A percentile compares a stretch with the other conserved stretches of the same genome.
Evolutionary conservation across 1,140 invertebrate genomes (phyloP).

Genomic region (Luehdorfia chinensis): DNA sequence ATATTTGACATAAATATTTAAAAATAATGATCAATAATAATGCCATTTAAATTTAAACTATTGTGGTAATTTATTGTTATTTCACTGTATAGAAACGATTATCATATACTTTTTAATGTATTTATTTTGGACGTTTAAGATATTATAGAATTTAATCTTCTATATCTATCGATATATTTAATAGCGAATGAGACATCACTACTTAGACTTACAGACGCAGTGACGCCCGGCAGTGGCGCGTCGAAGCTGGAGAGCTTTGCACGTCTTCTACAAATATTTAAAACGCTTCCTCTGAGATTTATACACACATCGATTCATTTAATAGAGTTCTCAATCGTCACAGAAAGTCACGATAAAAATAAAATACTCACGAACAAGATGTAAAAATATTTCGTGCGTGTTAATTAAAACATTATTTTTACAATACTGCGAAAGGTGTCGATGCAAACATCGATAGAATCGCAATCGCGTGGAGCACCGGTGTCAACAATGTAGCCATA

Average conservation of each 20-base stretch:
- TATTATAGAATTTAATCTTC: too few species aligned
- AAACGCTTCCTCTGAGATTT: slow-evolving; percentile 4
- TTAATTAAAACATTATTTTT: slow-evolving; percentile 25
- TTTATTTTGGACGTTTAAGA: too few species aligned
- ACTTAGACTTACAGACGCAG: slow-evolving; percentile 55
- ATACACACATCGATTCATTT: neutral
- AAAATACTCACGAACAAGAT: slow-evolving; percentile 20
- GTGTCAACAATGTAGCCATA: slow-evolving; percentile 74
- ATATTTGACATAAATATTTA: too few species aligned
- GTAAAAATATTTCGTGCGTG: slow-evolving; percentile 16
- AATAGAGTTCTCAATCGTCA: slow-evolving; percentile 37
- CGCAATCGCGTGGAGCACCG: slow-evolving; percentile 48
- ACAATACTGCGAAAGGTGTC: too few species aligned
- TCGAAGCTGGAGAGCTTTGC: slow-evolving; percentile 24
- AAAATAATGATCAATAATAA: too few species aligned
- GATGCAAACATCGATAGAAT: slow-evolving; percentile 46
- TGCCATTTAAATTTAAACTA: too few species aligned
- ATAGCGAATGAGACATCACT: slow-evolving; percentile 22
- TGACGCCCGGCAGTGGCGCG: slow-evolving; percentile 62
- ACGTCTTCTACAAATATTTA: slow-evolving; percentile 17
- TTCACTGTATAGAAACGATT: too few species aligned
- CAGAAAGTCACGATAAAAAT: slow-evolving; percentile 40
- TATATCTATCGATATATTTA: slow-evolving; percentile 24
- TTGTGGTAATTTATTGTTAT: too few species aligned
- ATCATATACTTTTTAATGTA: too few species aligned